Evolutionary conservation across 2,797 vertebrate species (phyloP), one percentile per base, ranked within the genome.

Genomic region (Sarcoramphus papa): DNA sequence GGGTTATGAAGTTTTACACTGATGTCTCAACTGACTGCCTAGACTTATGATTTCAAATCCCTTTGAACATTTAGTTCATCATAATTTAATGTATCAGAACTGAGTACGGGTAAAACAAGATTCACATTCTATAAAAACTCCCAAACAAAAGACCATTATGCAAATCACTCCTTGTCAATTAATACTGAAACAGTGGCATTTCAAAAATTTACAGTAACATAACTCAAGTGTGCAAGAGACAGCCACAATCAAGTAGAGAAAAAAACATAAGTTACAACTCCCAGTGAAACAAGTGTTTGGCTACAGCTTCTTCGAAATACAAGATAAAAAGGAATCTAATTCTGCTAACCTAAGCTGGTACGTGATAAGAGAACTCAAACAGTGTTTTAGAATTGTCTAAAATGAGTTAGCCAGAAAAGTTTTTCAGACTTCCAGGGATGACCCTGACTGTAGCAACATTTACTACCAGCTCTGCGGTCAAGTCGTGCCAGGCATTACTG

Each of bases 391-490:
- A 87, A 68, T 60, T 67, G 43, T 27, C 47, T 87, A 59, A 63
- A 67, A 20, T n/a, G 18, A 74, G 19, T 69, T 56, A 74, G 28
- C 13, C 57, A 59, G 31, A 28, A 50, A 72, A 59, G 40, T 33
- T 83, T 64, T 79, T 65, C 33, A 62, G 33, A 65, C 12, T 57
- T 79, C 41, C 35, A 65, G 19, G 13, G 22, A 53, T 14, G 15
- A 64, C n/a, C 7, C 13, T 48, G 20, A 63, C 31, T 22, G 20
- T 18, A 77, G 43, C 1, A 0, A 62, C 1, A 0, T 41, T 68
- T 47, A 51, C 23, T 24, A 27, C 47, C 20, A 59, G 40, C 24
- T 74, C 50, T 14, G 56, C 45, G 73, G n/a, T 12, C 57, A 33
- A 51, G 59, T 31, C 2, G 0, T n/a, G 31, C 28, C 68, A 73